Conservation (phyloP, 2,888 invertebrate species). For the Eupithecia centaureata region DNA sequence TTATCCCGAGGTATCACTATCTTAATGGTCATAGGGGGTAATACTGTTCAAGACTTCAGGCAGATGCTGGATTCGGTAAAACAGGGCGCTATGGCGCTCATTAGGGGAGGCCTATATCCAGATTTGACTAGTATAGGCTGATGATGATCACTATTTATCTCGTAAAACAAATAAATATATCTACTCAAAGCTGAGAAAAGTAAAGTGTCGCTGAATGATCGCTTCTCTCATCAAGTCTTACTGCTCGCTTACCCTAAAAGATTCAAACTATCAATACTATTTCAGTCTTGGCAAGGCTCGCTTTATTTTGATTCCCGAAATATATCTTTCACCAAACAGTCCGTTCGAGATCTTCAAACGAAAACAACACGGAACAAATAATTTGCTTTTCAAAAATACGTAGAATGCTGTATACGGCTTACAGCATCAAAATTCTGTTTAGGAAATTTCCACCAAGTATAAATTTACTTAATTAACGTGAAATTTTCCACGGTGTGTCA, state of each 20-base stretch:
- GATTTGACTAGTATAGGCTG: no score
- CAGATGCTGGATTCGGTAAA: no score
- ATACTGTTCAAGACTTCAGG: no score
- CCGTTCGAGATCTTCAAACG: slow-evolving; percentile 43
- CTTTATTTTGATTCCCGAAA: slow-evolving; percentile 56
- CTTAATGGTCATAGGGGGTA: no score
- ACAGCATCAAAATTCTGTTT: slow-evolving; percentile 65
- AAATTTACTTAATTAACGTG: slow-evolving; percentile 47
- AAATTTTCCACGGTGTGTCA: neutral
- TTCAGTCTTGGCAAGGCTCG: slow-evolving; percentile 65
- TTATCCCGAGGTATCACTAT: no score
- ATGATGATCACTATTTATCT: no score
- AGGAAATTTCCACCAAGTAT: slow-evolving; percentile 60
- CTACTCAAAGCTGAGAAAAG: no score
- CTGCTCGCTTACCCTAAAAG: slow-evolving; percentile 15
- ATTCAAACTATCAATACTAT: slow-evolving; percentile 49
- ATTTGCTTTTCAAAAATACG: slow-evolving; percentile 18
- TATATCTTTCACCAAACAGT: slow-evolving; percentile 53
- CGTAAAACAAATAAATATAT: no score
- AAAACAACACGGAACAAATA: slow-evolving; percentile 51
- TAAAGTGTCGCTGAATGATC: neutral
- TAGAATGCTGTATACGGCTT: slow-evolving; percentile 73
- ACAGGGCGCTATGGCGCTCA: no score
- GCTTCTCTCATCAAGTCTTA: neutral
- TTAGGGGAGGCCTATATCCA: no score